Base-by-base conservation (phyloP, 2,797 vertebrate genomes). In the Momotus momota region DNA sequence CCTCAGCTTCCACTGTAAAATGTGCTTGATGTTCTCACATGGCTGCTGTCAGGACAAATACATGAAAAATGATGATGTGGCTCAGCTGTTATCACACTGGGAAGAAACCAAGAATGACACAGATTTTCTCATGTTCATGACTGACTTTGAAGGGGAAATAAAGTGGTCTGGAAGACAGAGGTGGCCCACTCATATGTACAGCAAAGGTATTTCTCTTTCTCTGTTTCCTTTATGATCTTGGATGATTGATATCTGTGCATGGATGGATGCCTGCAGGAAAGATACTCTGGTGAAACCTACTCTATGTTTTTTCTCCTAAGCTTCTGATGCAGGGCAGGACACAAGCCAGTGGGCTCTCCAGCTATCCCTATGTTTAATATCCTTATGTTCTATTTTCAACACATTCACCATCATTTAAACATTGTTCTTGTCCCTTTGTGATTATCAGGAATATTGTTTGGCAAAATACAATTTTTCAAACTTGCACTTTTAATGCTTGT, bases 21-120 rank as follows among this genome's bases (percentile, higher is more conserved):
- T 25, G 13, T n/a, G 66, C 85, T 85, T 88, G 84, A 93, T 94
- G 89, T 58, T 94, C 75, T 90, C 86, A 57, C 69, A 60, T 0
- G n/a, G 89, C 61, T 78, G 72, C 89, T 88, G 82, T 88, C 91
- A 84, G 55, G 51, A 81, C 0, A 0, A 69, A 88, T 77, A 82
- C 0, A 0, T 0, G 0, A 60, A 82, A 94, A 93, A 70, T 14
- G 18, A 84, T 72, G 77, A 84, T 80, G 83, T 61, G 81, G 70
- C 60, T 96, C 88, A 29, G 64, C 13, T 92, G 33, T 71, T 78
- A 1, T 10, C 90, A 51, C 27, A 33, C 83, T 26, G 38, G 41
- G 78, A 96, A 85, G 67, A 78, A 92, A 91, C 14, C 40, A 87
- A 40, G 70, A 86, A 54, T 14, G 71, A 86, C 85, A 92, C 13